phyloP scores from a whole-genome alignment of 2,888 invertebrate genomes.

The Abrostola triplasia region DNA sequence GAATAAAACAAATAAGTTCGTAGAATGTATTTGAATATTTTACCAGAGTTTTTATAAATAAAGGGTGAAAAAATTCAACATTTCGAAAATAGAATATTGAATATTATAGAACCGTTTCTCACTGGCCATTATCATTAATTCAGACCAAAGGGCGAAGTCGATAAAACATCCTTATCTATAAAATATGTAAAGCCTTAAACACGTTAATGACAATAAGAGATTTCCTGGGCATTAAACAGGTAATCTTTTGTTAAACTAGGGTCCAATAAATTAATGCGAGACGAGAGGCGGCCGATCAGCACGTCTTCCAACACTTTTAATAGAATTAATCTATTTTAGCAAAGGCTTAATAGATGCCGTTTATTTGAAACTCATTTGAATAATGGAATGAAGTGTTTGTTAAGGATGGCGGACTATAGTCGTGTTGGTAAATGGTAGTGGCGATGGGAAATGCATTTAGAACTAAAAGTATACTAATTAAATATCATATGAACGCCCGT shows the following conservation, averaged over 20 bases:
- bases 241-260: conserved; percentile 50
- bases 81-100: too few relatives aligned
- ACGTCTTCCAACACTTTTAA: conserved; percentile 48
- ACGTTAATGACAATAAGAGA: conserved; percentile 33
- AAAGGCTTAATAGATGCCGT: conserved; percentile 45
- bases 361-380: conserved; percentile 51
- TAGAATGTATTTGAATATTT: too few relatives aligned
- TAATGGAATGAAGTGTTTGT: conserved; percentile 47
- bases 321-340: conserved; percentile 54
- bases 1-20: too few relatives aligned
- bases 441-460: too few relatives aligned
- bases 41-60: too few relatives aligned
- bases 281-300: conserved; percentile 43
- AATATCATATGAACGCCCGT: too few relatives aligned
- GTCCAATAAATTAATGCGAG: conserved; percentile 59
- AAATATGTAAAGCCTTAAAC: conserved; percentile 38
- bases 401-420: conserved; percentile 12
- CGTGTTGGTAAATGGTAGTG: not conserved
- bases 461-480: too few relatives aligned
- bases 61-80: too few relatives aligned
- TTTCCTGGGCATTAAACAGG: conserved; percentile 36
- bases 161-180: conserved; percentile 6
- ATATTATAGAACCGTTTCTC: too few relatives aligned
- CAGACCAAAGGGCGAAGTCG: not conserved
- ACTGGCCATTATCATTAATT: not conserved